Evolutionary conservation across 2,797 vertebrate species (phyloP), one percentile per base, ranked within the genome.

Genomic region (Semaprochilodus insignis): DNA sequence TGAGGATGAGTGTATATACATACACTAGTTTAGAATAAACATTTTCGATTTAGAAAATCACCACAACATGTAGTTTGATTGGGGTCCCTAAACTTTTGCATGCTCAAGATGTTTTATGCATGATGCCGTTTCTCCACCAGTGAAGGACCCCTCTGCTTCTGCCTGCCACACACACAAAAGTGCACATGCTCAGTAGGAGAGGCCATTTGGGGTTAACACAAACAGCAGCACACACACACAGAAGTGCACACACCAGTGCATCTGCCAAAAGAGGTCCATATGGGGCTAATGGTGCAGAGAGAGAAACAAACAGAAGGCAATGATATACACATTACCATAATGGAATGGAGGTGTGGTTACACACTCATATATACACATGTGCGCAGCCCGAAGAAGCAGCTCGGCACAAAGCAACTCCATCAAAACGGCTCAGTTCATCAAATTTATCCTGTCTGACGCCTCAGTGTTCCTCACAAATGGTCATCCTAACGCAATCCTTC

Each of bases 221-320:
- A 34, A 66, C 14, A 21, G 17, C 13, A 54, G 2, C 54, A 3
- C 52, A 25, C 36, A 51, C 77, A 59, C 54, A 57, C 66, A 54
- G 0, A 48, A 13, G 44, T 48, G 44, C 85, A 14, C n/a, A 34
- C 74, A 62, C 57, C 59, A 80, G 54, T 54, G 70, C 51, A 73
- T 44, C 69, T 23, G 34, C 72, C 67, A 62, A 81, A 82, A 82
- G 36, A 65, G 86, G 76, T 85, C 85, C 90, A 92, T 91, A 93
- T 91, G 88, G 86, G 81, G 78, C 81, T 88, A 90, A 92, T 91
- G 89, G 86, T 85, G 82, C 83, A 67, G 67, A 79, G 71, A 85
- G 34, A 78, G 34, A 72, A 89, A 91, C 54, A 78, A 73, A 80
- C 80, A 84, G 75, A 79, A 72, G 81, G 78, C 83, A 71, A 86